Conservation (phyloP, 2,888 invertebrate genomes). For the Mayetiola destructor region DNA sequence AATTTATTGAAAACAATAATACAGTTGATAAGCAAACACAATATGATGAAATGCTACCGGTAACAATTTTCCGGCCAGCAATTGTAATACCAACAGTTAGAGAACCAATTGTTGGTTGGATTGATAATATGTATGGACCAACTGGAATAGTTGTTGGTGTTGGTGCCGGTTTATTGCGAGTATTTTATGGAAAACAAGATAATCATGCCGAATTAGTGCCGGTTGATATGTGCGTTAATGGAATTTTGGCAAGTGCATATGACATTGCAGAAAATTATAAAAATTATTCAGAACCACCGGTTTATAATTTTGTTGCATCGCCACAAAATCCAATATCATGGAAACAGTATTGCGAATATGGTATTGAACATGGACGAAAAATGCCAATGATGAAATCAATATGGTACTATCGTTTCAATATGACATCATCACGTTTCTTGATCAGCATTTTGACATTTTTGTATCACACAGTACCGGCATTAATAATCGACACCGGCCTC, state of each 20-base stretch:
- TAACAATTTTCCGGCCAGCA: slow-evolving; percentile 54
- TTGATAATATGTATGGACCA: slow-evolving; percentile 52
- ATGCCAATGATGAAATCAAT: slow-evolving; percentile 50
- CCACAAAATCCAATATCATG: slow-evolving; percentile 65
- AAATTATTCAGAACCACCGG: slow-evolving; percentile 35
- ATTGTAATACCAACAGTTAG: slow-evolving; percentile 40
- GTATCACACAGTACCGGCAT: slow-evolving; percentile 49
- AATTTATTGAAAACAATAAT: slow-evolving; percentile 2
- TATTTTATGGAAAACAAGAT: slow-evolving; percentile 26
- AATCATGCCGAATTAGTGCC: slow-evolving; percentile 34
- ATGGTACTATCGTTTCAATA: slow-evolving; percentile 47
- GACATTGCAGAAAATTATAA: slow-evolving; percentile 34
- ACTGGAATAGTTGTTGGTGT: slow-evolving; percentile 36
- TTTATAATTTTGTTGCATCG: slow-evolving; percentile 80
- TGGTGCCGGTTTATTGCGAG: slow-evolving; percentile 44
- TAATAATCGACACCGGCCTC: slow-evolving; percentile 41
- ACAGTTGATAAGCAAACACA: neutral
- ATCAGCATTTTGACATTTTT: slow-evolving; percentile 37
- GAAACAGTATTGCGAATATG: slow-evolving; percentile 47
- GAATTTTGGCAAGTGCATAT: slow-evolving; percentile 35
- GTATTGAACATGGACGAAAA: slow-evolving; percentile 37
- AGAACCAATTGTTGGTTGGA: slow-evolving; percentile 48
- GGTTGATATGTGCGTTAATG: slow-evolving; percentile 36
- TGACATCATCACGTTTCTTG: slow-evolving; percentile 34
- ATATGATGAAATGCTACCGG: slow-evolving; percentile 38